Percentiles rank a stretch among this genome's conserved stretches.
Conservation (phyloP, 2,888 invertebrate species). For the Clistopyga incitator region DNA sequence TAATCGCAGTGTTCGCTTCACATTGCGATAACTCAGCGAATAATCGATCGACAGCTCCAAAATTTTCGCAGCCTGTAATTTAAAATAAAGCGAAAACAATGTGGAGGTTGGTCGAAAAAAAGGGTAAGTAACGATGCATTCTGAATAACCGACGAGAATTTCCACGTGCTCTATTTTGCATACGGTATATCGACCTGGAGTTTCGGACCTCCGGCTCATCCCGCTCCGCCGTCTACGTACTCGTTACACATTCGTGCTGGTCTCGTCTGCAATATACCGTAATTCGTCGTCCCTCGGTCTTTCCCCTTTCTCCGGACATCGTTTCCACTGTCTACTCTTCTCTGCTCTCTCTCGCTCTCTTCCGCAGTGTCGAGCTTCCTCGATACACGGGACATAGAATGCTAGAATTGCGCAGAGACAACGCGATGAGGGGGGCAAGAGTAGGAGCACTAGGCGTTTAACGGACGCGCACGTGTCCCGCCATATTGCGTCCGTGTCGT, state of each 20-base stretch:
- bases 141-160: neutral
- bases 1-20: no score
- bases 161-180: constrained; percentile 10
- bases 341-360: constrained; percentile 26
- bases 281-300: constrained; percentile 35
- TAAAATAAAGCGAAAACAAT: neutral
- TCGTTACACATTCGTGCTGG: constrained; percentile 28
- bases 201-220: constrained; percentile 4
- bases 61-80: no score
- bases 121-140: neutral
- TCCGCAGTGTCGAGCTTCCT: constrained; percentile 38
- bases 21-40: no score
- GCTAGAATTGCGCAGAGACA: constrained; percentile 30
- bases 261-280: constrained; percentile 8
- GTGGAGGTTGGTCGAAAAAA: neutral
- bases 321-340: neutral
- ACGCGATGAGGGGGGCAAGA: neutral
- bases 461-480: constrained; percentile 75
- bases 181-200: constrained; percentile 12
- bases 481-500: constrained; percentile 74
- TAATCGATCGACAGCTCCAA: no score
- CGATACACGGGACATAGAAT: constrained; percentile 34
- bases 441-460: constrained; percentile 67
- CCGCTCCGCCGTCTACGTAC: neutral
- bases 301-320: constrained; percentile 22